Conservation (phyloP, 2,797 vertebrate genomes). For the Sebastes taczanowskii region DNA sequence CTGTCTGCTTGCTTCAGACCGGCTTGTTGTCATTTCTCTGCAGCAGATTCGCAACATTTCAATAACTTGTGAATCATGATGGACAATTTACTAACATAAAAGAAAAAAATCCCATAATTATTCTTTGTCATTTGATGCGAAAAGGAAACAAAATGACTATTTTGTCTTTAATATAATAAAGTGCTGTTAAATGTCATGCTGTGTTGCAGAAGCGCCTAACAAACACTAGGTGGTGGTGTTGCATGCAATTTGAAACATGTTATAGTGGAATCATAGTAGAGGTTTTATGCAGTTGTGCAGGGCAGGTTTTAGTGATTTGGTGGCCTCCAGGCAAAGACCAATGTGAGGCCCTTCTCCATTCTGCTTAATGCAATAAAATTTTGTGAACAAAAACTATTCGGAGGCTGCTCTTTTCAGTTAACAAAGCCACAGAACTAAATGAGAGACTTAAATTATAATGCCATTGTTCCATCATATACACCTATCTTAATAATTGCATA, state of each 20-base stretch:
- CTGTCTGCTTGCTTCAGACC: fast-evolving
- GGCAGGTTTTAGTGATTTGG: too few relatives aligned
- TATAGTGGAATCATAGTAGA: neutral
- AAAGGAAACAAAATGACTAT: fast-evolving
- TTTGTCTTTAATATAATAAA: neutral
- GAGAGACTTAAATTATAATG: too few relatives aligned
- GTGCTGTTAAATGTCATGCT: fast-evolving
- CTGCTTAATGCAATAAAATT: fast-evolving
- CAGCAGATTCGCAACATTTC: slow-evolving; percentile 69
- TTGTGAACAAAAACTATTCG: too few relatives aligned
- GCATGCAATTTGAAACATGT: neutral
- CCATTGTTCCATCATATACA: too few relatives aligned
- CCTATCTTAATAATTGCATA: too few relatives aligned
- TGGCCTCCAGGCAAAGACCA: too few relatives aligned
- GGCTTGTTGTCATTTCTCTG: slow-evolving; percentile 8
- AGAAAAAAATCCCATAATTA: fast-evolving
- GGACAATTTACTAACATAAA: fast-evolving
- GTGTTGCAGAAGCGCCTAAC: neutral
- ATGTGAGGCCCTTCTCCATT: too few relatives aligned
- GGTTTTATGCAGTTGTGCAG: neutral
- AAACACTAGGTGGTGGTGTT: slow-evolving; percentile 44
- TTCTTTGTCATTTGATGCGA: fast-evolving
- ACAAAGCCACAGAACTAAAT: too few relatives aligned
- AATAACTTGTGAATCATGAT: fast-evolving
- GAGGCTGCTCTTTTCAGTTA: too few relatives aligned